Base-by-base conservation (phyloP, 2,113 vertebrate species). In the Chaetorhynchus papuensis region DNA sequence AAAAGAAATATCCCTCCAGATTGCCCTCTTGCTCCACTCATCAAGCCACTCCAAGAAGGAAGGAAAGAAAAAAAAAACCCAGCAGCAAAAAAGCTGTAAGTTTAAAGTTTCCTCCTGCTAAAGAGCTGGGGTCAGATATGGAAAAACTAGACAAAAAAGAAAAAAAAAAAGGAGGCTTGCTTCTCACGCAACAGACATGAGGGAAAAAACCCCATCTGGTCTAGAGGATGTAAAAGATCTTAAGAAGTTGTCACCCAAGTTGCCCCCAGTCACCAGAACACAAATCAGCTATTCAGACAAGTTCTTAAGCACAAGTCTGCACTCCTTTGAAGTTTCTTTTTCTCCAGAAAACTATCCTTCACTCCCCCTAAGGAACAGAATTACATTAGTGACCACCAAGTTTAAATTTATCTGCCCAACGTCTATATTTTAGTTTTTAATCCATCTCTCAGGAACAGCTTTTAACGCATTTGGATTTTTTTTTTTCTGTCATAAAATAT, bases 401-500 rank as follows among this genome's bases (percentile, higher is more conserved):
- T 94, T 97, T 96, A 97, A 97, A 96, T 94, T 89, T 95, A 96
- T 98, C 96, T 97, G 96, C 89, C 82, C 89, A 95, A 93, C 2
- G 24, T 91, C 93, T 95, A 93, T 75, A 94, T 95, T 96, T 93
- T 75, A 92, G 60, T 95, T 96, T 95, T 91, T 64, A 95, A 96
- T 96, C 91, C 44, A 86, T 97, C 97, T 97, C 96, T 87, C 89
- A 95, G 86, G 94, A 97, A 97, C 93, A 98, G 97, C 94, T 98
- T 98, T 98, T 97, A 98, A 95, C 53, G 79, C 96, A 95, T 97
- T 98, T 95, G 94, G 89, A 96, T 57, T 98, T 97, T 98, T 98
- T 98, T 98, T 98, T 97, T 98, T 95, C 96, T 97, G 97, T 97
- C 97, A 98, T 98, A 97, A 98, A 98, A 97, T 97, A 98, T 97